phyloP scores from a whole-genome alignment of 2,888 invertebrate species.

The Anorthoa munda region DNA sequence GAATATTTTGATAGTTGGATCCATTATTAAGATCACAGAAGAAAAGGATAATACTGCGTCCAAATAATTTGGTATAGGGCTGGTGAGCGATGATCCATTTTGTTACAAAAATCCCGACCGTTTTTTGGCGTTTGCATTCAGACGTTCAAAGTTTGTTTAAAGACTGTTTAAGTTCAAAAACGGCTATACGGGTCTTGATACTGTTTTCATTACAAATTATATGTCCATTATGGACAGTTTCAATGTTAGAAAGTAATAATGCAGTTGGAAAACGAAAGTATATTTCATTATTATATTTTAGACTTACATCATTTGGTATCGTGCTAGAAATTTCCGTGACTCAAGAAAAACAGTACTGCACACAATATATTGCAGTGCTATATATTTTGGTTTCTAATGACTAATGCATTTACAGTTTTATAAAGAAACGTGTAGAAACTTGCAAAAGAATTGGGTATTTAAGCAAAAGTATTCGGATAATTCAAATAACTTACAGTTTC shows the following conservation, averaged over 20 bases:
- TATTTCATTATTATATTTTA: conserved; percentile 30
- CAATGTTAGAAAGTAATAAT: background rate
- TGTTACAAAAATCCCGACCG: background rate
- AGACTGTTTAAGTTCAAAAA: conserved; percentile 15
- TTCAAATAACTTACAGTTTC: conserved; percentile 84
- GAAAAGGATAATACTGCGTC: background rate
- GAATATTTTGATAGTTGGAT: background rate
- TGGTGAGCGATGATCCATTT: too few species aligned
- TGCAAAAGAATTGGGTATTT: background rate
- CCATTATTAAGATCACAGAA: background rate
- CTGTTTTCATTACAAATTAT: background rate
- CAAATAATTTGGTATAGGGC: background rate
- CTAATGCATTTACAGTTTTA: conserved; percentile 30
- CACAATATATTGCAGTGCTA: background rate
- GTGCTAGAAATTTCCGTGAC: conserved; percentile 38
- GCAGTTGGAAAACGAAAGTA: background rate
- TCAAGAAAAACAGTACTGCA: conserved; percentile 32
- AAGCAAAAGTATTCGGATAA: background rate
- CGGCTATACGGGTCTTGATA: background rate
- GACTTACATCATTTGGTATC: conserved; percentile 19
- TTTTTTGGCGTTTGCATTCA: background rate
- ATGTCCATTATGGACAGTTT: background rate
- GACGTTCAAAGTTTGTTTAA: too few species aligned
- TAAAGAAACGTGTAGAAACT: conserved; percentile 13
- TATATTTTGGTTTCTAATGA: conserved; percentile 43